Evolutionary conservation across 2,888 invertebrate species (phyloP), one percentile per base, ranked within the genome.

Genomic region (Tenthredo livida): DNA sequence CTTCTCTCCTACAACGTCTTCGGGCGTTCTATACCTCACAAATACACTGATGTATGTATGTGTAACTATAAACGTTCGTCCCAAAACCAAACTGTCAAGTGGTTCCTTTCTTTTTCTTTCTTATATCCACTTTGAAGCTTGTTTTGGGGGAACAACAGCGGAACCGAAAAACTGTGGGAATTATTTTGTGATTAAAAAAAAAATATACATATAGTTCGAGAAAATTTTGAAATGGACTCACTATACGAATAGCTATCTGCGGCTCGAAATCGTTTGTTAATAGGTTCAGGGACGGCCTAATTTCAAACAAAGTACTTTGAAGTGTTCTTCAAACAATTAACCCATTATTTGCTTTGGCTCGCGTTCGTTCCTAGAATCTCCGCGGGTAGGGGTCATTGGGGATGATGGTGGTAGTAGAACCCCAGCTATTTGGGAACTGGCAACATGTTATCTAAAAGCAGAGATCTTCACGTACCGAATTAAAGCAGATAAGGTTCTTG

Each of bases 281-380:
- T 67, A 67, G 67, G 29, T 65, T 67, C 67, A 21, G 47, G 54
- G 25, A 15, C 33, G 47, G 83, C 67, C 67, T 83, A 83, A 83
- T 83, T 83, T 83, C 67, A 25, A 83, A 83, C 83, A 50, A 83
- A 83, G 43, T 83, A 83, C 83, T 83, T 70, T 67, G 83, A 83
- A 83, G 40, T 61, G 67, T 83, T 67, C 83, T 70, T 67, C 67
- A 83, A 83, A 83, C 83, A 83, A 83, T 83, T 83, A 83, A 70
- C 65, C 67, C 83, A 33, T 70, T 83, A 83, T 83, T 83, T 83
- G 47, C 67, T 67, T 83, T 83, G n/a, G 67, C 70, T 83, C 9
- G 47, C 29, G 67, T 70, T 83, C 29, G 67, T 70, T 83, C 83
- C 43, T 67, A 58, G 83, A 70, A 83, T 40, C 21, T 17, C n/a